phyloP scores from a whole-genome alignment of 1,140 invertebrate species.

The Dinoponera quadriceps region DNA sequence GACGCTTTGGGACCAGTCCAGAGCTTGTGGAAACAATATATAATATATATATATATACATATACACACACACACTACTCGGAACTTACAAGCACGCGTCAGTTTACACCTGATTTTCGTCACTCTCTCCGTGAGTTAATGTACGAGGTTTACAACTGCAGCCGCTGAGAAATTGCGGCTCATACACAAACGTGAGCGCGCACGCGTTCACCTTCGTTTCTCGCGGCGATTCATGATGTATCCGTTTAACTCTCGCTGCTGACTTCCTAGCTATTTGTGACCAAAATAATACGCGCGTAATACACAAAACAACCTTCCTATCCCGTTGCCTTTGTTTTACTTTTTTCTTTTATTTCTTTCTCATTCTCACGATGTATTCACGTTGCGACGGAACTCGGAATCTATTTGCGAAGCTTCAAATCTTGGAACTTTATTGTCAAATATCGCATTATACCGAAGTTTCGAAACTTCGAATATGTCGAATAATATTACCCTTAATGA shows the following conservation, averaged over 20 bases:
- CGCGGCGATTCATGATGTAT: not conserved
- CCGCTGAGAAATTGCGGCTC: conserved; percentile 13
- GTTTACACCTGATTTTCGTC: conserved; percentile 66
- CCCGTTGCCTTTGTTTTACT: not conserved
- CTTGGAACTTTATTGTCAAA: too few species aligned
- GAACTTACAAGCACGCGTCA: conserved; percentile 63
- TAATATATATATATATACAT: too few species aligned
- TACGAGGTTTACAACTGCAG: conserved; percentile 30
- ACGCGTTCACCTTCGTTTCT: not conserved
- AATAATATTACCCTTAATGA: not conserved
- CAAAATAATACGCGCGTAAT: not conserved
- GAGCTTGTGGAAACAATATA: conserved; percentile 67
- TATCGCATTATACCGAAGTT: too few species aligned
- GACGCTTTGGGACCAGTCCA: conserved; percentile 64
- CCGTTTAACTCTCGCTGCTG: not conserved
- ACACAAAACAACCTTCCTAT: not conserved
- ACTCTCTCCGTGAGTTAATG: conserved; percentile 35
- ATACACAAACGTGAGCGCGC: not conserved
- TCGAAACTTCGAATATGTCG: too few species aligned
- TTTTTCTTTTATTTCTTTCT: not conserved
- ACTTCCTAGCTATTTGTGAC: not conserved
- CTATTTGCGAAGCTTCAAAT: too few species aligned
- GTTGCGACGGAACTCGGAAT: not conserved
- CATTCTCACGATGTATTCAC: conserved; percentile 18
- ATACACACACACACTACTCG: conserved; percentile 34